Percentiles rank a stretch among this genome's conserved stretches.
Conservation (phyloP, 2,888 invertebrate species). For the Sclerodermus sp. region DNA sequence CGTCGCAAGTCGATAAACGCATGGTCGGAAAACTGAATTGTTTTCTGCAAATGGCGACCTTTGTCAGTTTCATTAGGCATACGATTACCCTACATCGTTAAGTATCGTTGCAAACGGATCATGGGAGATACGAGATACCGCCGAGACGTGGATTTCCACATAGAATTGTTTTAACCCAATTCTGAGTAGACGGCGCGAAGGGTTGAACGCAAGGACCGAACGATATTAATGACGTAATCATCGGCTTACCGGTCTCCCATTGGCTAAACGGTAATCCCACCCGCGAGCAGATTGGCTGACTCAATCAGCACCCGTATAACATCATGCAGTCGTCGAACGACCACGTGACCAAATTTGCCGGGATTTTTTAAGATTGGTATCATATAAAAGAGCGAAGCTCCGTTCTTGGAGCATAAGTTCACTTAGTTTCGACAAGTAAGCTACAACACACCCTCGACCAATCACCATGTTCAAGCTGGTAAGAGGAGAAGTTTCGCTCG, state of each 20-base stretch:
- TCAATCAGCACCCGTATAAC: constrained; percentile 37
- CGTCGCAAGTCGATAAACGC: no score
- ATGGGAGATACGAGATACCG: background rate
- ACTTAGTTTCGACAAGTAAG: constrained; percentile 50
- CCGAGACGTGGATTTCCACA: constrained; percentile 16
- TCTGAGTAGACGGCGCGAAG: constrained; percentile 21
- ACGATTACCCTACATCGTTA: no score
- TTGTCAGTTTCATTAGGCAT: no score
- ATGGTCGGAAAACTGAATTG: no score
- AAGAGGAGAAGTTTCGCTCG: constrained; percentile 37
- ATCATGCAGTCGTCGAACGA: constrained; percentile 17
- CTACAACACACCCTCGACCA: constrained; percentile 38
- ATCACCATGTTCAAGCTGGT: constrained; percentile 57
- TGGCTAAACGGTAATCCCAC: constrained; percentile 37
- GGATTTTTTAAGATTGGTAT: constrained; percentile 41
- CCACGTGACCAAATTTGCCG: constrained; percentile 43
- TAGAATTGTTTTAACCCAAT: constrained; percentile 31
- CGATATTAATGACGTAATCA: constrained; percentile 17
- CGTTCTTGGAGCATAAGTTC: constrained; percentile 40
- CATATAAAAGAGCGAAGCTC: constrained; percentile 47
- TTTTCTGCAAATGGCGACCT: no score
- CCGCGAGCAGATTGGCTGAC: constrained; percentile 42
- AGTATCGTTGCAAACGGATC: no score
- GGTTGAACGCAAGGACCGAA: constrained; percentile 29
- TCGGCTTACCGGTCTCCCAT: constrained; percentile 19